Base-by-base conservation (phyloP, 1,140 invertebrate species). In the Parasteatoda tepidariorum region DNA sequence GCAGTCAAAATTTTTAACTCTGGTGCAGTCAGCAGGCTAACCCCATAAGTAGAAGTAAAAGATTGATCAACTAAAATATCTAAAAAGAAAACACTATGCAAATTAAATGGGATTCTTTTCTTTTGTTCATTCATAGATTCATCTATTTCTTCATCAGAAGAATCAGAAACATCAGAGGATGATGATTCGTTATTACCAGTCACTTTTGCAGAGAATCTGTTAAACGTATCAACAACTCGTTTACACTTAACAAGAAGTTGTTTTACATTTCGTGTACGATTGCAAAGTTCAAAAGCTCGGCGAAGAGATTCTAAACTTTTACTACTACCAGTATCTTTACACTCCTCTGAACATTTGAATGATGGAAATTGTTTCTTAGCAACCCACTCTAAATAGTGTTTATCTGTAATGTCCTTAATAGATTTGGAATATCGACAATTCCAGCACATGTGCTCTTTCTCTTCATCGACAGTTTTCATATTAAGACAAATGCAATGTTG, bases 391-490 rank as follows among this genome's bases (percentile, higher is more conserved):
- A 82, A 6, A 31, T 82, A 70, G 48, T 70, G 7, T 15, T 82
- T 70, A 57, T 82, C 57, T 41, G 70, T 41, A 9, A 34, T 57
- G 22, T 59, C 67, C 22, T 71, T 71, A 4, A 70, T 31, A 0
- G 66, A 59, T 61, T 71, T 82, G 48, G 67, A 38, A 48, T 71
- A 71, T 22, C 67, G 78, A 28, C 78, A 82, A 38, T 82, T 70
- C 66, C 67, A 71, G 26, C 78, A 82, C 78, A 82, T 82, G 34
- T 82, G 78, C 22, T 82, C 78, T 41, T 82, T 67, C n/a, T 82
- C 78, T 31, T 59, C 30, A 24, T 30, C n/a, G n/a, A 82, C 78
- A 22, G 31, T 48, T 66, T 82, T 71, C 18, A 82, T 82, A 33
- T 82, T 41, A 7, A 82, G 57, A 18, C 78, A 82, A 24, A 61